Conservation (phyloP, 1,140 invertebrate species). For the Nylanderia fulva region DNA sequence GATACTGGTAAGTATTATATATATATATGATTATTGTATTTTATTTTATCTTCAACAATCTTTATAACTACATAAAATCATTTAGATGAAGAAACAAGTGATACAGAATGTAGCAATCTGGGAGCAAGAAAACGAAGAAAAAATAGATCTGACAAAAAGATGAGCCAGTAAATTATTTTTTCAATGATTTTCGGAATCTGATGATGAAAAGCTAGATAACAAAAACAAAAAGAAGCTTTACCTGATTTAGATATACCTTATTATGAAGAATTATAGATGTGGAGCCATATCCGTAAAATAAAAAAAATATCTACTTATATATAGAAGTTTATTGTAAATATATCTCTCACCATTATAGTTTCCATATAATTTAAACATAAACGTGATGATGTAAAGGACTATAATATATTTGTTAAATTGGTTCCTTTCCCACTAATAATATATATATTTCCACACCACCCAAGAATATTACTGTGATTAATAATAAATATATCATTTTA, state of each 20-base stretch:
- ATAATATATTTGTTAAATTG: slow-evolving; percentile 64
- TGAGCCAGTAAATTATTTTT: slow-evolving; percentile 77
- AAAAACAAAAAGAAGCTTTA: no score
- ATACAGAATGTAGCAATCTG: slow-evolving; percentile 51
- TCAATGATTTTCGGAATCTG: no score
- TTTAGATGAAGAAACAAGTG: slow-evolving; percentile 77
- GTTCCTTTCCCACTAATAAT: slow-evolving; percentile 36
- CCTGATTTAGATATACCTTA: no score
- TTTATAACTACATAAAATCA: slow-evolving; percentile 24
- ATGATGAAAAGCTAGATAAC: no score
- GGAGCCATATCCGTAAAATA: background rate
- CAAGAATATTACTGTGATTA: slow-evolving; percentile 64
- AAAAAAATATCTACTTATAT: slow-evolving; percentile 28
- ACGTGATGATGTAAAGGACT: slow-evolving; percentile 50
- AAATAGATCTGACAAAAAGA: slow-evolving; percentile 29
- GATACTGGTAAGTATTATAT: slow-evolving; percentile 81
- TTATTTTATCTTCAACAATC: background rate
- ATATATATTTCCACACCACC: slow-evolving; percentile 42
- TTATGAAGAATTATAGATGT: no score
- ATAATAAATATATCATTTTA: slow-evolving; percentile 74
- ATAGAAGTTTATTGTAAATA: slow-evolving; percentile 78
- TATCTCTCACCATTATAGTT: slow-evolving; percentile 38
- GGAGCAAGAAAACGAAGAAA: slow-evolving; percentile 16
- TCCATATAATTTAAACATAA: slow-evolving; percentile 68
- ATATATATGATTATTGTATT: background rate